Evolutionary conservation across 2,888 invertebrate species (phyloP).

Genomic region (Parapristionchus giblindavisi): DNA sequence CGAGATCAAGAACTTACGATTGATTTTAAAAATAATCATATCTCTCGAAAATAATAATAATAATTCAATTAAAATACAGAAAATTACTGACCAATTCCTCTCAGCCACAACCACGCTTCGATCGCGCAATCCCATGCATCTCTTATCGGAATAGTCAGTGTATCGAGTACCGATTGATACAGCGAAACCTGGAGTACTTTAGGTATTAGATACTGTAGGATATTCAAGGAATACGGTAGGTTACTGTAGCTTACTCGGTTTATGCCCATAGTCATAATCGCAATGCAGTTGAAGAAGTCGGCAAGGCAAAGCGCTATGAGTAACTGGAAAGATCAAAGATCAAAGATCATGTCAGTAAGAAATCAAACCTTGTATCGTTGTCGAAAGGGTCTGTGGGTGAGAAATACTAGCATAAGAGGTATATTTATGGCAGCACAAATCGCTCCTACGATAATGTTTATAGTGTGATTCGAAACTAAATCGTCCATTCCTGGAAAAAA

Average conservation of each 20-base stretch:
- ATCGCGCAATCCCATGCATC: constrained; percentile 36
- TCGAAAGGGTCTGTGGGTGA: constrained; percentile 28
- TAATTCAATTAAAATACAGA: too few relatives aligned
- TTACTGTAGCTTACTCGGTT: constrained; percentile 53
- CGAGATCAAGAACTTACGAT: too few relatives aligned
- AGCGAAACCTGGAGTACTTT: constrained; percentile 21
- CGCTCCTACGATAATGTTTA: constrained; percentile 32
- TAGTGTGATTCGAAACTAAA: constrained; percentile 29
- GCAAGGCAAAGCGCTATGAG: constrained; percentile 52
- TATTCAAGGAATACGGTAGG: too few relatives aligned
- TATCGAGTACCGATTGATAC: constrained; percentile 17
- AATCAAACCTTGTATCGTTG: constrained; percentile 17
- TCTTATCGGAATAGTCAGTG: constrained; percentile 33
- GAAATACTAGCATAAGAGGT: constrained; percentile 32
- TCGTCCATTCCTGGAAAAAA: constrained; percentile 34
- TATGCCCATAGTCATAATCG: constrained; percentile 56
- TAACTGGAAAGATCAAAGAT: constrained; percentile 44
- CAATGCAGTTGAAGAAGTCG: constrained; percentile 53
- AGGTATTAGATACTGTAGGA: too few relatives aligned
- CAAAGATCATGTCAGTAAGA: too few relatives aligned
- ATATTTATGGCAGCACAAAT: constrained; percentile 32
- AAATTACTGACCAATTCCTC: constrained; percentile 39
- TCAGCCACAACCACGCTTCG: constrained; percentile 36
- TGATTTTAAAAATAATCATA: too few relatives aligned
- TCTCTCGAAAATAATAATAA: too few relatives aligned